Conservation (phyloP, 2,797 vertebrate genomes). For the Onychomys leucogaster region DNA sequence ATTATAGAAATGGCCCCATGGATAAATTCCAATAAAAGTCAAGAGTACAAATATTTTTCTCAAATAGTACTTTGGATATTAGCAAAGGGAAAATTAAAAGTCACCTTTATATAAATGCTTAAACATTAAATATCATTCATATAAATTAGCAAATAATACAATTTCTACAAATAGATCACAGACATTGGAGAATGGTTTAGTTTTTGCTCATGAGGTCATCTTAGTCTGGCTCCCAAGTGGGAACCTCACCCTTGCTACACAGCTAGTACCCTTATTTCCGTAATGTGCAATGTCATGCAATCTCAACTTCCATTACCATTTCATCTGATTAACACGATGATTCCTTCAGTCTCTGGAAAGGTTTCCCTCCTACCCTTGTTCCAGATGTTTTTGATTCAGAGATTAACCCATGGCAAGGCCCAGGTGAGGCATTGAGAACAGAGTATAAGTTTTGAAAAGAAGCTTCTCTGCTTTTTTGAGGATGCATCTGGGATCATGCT, state of each 20-base stretch:
- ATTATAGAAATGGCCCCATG: neutral
- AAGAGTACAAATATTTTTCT: neutral
- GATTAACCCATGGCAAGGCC: neutral
- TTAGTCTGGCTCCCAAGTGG: neutral
- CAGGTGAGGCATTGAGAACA: neutral
- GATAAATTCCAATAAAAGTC: neutral
- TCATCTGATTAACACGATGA: neutral
- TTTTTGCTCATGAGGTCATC: neutral
- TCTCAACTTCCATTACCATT: neutral
- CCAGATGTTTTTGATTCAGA: neutral
- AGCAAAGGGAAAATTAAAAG: neutral
- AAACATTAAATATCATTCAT: neutral
- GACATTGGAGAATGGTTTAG: neutral
- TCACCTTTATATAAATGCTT: constrained; percentile 4
- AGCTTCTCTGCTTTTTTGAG: neutral
- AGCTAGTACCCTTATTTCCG: neutral
- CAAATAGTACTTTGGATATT: neutral
- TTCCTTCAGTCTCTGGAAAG: neutral
- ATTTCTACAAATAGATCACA: neutral
- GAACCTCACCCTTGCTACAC: neutral
- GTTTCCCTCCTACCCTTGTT: neutral
- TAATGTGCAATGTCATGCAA: neutral
- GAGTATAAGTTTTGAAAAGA: neutral
- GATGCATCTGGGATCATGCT: neutral
- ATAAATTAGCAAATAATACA: constrained; percentile 26